phyloP scores from a whole-genome alignment of 2,797 vertebrate genomes.

The Lepilemur ruficaudatus region DNA sequence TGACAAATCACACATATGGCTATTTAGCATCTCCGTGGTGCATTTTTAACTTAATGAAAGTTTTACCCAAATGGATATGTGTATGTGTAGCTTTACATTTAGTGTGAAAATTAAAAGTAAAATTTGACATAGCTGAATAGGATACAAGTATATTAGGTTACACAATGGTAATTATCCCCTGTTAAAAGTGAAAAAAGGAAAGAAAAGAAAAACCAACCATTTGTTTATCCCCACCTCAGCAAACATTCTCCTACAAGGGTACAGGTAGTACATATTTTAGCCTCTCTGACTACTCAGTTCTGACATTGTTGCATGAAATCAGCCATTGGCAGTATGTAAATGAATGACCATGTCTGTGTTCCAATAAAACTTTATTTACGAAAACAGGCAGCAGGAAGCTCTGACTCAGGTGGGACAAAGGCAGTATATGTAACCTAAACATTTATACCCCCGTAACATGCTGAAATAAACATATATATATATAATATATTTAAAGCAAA shows the following conservation, averaged over 20 bases:
- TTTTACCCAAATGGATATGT: background rate
- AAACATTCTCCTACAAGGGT: background rate
- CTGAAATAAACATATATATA: too few species aligned
- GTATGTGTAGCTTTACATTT: background rate
- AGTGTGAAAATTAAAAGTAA: background rate
- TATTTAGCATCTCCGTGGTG: background rate
- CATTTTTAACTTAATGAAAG: background rate
- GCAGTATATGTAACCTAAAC: too few species aligned
- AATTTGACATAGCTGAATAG: background rate
- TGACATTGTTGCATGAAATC: background rate
- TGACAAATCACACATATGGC: background rate
- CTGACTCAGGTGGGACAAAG: too few species aligned
- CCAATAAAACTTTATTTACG: background rate
- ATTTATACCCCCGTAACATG: too few species aligned
- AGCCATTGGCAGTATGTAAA: background rate
- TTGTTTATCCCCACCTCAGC: background rate
- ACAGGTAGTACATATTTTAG: background rate
- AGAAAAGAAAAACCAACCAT: background rate
- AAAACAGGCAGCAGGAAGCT: background rate
- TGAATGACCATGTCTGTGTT: background rate
- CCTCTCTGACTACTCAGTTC: background rate
- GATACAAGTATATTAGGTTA: background rate
- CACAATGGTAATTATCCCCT: background rate
- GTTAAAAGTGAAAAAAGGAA: background rate
- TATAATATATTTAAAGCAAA: too few species aligned